Evolutionary conservation across 2,888 invertebrate genomes (phyloP), one percentile per base, ranked within the genome.

Genomic region (Colletes collaris): DNA sequence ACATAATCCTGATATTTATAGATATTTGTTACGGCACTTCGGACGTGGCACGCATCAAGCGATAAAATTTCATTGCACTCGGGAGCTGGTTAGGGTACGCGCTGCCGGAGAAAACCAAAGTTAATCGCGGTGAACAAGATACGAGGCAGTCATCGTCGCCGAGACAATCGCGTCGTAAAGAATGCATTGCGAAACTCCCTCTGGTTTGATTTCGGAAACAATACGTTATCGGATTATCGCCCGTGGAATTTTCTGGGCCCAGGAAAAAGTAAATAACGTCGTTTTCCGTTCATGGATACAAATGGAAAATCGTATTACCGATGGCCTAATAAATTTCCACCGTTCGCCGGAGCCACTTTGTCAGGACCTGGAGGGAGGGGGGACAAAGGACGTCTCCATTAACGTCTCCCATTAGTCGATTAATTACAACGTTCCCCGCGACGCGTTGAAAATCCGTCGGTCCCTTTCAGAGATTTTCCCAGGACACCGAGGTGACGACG

Each of bases 1-100:
- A 67, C 80, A 79, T 79, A 78, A 79, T 79, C 79, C 79, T 27
- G 50, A 56, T 79, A 79, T 79, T 79, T 79, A 79, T 79, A 78
- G 79, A 79, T 72, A 72, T 77, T 72, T 68, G 72, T 78, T 72
- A 59, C 67, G 69, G 66, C 72, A 59, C 50, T 53, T 59, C 58
- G 63, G 60, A 71, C 63, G 66, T 67, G 79, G 79, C 78, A 53
- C 60, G 62, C 71, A 71, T 71, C 71, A 35, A 49, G 66, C 76
- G 72, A 79, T 78, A 72, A 79, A 77, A 64, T 72, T 72, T 79
- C 79, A 77, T 77, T 67, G 77, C 70, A 8, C 19, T 37, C 52
- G 40, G 27, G 27, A 11, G 27, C 35, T 35, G 62, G 50, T 27
- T 35, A 7, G 35, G 44, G 3, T 50, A 11, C 53, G 27, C 40